Evolutionary conservation across 1,140 invertebrate genomes (phyloP).

Genomic region (Microplitis mediator): DNA sequence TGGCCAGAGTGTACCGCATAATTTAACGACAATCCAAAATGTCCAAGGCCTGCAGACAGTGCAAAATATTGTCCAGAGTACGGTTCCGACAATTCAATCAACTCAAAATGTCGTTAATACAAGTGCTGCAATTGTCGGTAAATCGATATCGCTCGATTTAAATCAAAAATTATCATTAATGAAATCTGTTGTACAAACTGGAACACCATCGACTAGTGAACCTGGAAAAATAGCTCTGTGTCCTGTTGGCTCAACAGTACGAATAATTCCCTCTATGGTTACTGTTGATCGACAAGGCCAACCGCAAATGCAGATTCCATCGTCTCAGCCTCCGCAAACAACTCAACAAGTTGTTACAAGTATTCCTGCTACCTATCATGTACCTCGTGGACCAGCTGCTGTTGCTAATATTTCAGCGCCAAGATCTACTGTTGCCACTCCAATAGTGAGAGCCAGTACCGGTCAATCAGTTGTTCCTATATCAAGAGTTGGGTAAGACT

Average conservation of each 20-base stretch:
- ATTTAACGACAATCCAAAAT: slow-evolving; percentile 52
- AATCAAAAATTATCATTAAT: slow-evolving; percentile 55
- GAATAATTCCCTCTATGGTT: slow-evolving; percentile 56
- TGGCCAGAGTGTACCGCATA: slow-evolving; percentile 51
- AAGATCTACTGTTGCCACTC: slow-evolving; percentile 60
- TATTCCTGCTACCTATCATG: slow-evolving; percentile 59
- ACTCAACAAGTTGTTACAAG: slow-evolving; percentile 52
- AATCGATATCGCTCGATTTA: slow-evolving; percentile 56
- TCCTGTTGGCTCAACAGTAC: slow-evolving; percentile 53
- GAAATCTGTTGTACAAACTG: slow-evolving; percentile 50
- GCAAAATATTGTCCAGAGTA: slow-evolving; percentile 55
- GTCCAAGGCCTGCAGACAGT: slow-evolving; percentile 47
- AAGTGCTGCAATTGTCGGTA: slow-evolving; percentile 51
- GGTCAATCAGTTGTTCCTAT: slow-evolving; percentile 46
- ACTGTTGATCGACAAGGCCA: slow-evolving; percentile 54
- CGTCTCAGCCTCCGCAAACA: slow-evolving; percentile 33
- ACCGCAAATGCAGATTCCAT: slow-evolving; percentile 40
- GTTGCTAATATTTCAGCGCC: slow-evolving; percentile 64
- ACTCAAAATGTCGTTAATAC: slow-evolving; percentile 45
- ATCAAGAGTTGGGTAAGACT: slow-evolving; percentile 45
- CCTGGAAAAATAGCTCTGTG: slow-evolving; percentile 58
- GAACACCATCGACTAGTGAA: slow-evolving; percentile 45
- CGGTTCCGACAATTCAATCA: slow-evolving; percentile 51
- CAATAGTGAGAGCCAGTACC: slow-evolving; percentile 56
- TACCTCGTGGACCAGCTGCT: slow-evolving; percentile 59